These are phyloP conservation scores for Elmis aenea DNA, from an alignment of 2,888 invertebrate genomes.

Conservation along the genomic window DNA sequence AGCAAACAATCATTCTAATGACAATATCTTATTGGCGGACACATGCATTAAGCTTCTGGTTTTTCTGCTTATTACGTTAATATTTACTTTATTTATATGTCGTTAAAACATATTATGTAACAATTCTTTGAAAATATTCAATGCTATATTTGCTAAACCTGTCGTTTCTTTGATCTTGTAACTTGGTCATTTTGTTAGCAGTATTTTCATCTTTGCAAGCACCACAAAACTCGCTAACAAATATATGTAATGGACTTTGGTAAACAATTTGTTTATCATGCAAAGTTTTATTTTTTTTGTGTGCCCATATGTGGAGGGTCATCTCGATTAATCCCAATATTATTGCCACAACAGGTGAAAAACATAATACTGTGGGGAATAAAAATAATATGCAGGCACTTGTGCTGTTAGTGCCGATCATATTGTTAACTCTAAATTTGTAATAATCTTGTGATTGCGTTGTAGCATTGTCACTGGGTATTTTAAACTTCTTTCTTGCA, in stretches of 20 bases:
- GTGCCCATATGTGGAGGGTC: conserved; percentile 62
- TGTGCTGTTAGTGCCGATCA: conserved; percentile 22
- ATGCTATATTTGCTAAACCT: conserved; percentile 33
- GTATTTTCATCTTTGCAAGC: conserved; percentile 59
- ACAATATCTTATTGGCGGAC: too few relatives aligned
- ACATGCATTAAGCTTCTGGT: too few relatives aligned
- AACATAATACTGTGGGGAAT: conserved; percentile 57
- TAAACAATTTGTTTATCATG: conserved; percentile 57
- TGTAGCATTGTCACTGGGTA: conserved; percentile 6
- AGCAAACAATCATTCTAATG: too few relatives aligned
- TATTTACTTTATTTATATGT: neutral
- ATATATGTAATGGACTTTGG: conserved; percentile 64
- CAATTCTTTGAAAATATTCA: conserved; percentile 37
- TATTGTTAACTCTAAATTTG: conserved; percentile 7
- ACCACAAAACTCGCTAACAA: conserved; percentile 65
- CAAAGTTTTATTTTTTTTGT: conserved; percentile 60
- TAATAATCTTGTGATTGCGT: too few relatives aligned
- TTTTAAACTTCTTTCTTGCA: conserved; percentile 16
- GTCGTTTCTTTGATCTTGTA: conserved; percentile 58
- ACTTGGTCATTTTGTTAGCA: conserved; percentile 58
- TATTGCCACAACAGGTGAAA: conserved; percentile 51
- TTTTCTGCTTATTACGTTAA: too few relatives aligned
- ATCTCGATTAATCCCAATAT: conserved; percentile 55
- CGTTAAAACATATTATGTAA: conserved; percentile 24
- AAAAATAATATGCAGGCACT: conserved; percentile 48